Conservation (phyloP, 2,888 invertebrate genomes). For the Parnassius apollo region DNA sequence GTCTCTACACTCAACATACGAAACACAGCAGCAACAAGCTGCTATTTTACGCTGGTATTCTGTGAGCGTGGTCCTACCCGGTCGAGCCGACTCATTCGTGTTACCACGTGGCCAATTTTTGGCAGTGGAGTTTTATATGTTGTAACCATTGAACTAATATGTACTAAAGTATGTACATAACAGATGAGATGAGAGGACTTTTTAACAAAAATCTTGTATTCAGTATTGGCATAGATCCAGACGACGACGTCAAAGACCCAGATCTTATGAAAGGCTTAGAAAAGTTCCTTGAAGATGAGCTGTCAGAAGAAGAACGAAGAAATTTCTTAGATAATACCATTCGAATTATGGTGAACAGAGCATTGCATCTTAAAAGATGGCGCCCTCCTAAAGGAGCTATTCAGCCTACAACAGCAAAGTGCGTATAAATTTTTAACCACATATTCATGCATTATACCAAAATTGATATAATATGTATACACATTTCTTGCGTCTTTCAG, state of each 20-base stretch:
- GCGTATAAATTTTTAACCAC: conserved; percentile 35
- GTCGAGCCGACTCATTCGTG: no score
- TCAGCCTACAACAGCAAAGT: conserved; percentile 92
- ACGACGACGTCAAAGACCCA: conserved; percentile 83
- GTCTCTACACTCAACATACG: no score
- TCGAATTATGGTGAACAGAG: conserved; percentile 86
- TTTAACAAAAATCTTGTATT: conserved; percentile 20
- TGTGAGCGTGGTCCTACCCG: no score
- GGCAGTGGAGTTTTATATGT: no score
- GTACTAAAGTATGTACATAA: no score
- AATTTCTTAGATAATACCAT: conserved; percentile 86
- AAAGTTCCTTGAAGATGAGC: conserved; percentile 84
- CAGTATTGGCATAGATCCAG: conserved; percentile 90
- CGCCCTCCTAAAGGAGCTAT: conserved; percentile 87
- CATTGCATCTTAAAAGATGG: conserved; percentile 85
- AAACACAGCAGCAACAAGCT: no score
- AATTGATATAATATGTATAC: not conserved
- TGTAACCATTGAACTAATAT: no score
- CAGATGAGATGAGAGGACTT: not conserved
- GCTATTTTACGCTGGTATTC: no score
- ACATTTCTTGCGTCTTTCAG: conserved; percentile 65
- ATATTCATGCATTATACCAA: not conserved
- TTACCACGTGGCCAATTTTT: no score
- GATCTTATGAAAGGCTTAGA: conserved; percentile 85
- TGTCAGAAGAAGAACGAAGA: conserved; percentile 83